phyloP scores from a whole-genome alignment of 2,797 vertebrate species.

The Arvicola amphibius region DNA sequence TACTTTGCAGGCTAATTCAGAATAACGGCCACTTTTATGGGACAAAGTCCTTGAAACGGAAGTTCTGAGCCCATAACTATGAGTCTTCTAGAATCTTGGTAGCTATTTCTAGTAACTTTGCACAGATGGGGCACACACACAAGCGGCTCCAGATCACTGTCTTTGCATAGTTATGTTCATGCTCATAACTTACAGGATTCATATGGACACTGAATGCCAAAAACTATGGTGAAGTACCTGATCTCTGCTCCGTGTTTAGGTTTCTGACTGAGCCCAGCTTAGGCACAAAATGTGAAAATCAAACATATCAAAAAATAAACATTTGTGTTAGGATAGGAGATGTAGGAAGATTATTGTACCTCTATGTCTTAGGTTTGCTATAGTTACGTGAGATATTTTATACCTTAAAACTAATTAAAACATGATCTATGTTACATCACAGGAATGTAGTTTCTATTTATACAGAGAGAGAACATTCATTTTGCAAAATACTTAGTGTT shows the following conservation, averaged over 20 bases:
- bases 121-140: too few relatives aligned
- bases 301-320: background rate
- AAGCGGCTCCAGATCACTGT: too few relatives aligned
- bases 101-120: background rate
- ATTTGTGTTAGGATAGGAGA: background rate
- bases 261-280: background rate
- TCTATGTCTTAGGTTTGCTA: background rate
- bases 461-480: conserved; percentile 21
- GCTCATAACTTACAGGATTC: background rate
- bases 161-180: background rate
- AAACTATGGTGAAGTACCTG: background rate
- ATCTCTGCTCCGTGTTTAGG: background rate
- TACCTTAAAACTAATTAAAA: conserved; percentile 34
- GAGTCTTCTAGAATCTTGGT: background rate
- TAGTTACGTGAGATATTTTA: background rate
- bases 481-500: conserved; percentile 14
- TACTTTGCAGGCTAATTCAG: background rate
- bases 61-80: background rate
- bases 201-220: background rate
- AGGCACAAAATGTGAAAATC: background rate
- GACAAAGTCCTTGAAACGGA: background rate
- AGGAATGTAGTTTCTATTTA: background rate
- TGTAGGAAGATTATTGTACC: background rate
- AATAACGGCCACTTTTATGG: background rate
- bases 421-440: background rate